Conservation (phyloP, 2,888 invertebrate genomes). For the Autographa pulchrina region DNA sequence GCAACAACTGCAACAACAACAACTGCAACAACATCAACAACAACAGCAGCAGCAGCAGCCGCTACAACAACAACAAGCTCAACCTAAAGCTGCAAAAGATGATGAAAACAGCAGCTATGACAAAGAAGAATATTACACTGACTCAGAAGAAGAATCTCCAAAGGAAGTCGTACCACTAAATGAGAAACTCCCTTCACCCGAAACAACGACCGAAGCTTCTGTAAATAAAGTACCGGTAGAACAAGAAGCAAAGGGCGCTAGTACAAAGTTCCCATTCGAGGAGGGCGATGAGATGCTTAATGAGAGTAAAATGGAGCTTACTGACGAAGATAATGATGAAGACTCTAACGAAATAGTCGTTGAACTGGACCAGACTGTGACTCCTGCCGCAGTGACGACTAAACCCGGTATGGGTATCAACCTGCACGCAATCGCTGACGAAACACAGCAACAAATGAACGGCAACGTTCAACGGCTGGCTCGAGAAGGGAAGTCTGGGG, state of each 20-base stretch:
- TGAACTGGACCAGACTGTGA: background rate
- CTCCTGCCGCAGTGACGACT: background rate
- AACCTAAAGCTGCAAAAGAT: background rate
- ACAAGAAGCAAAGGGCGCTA: slow-evolving; percentile 12
- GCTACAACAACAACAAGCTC: background rate
- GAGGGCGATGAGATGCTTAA: slow-evolving; percentile 32
- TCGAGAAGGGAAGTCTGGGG: background rate
- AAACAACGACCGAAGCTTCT: background rate
- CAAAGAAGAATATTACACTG: slow-evolving; percentile 40
- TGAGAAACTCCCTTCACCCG: background rate
- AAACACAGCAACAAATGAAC: background rate
- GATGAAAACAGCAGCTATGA: background rate
- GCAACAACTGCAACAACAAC: no score
- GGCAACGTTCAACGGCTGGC: background rate
- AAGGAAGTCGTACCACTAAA: background rate
- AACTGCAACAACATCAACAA: no score
- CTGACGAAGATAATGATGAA: slow-evolving; percentile 32
- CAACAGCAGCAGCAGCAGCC: no score
- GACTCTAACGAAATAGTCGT: slow-evolving; percentile 40
- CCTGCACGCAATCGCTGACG: background rate
- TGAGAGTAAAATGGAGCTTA: slow-evolving; percentile 29
- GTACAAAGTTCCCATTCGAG: slow-evolving; percentile 49
- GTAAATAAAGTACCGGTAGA: background rate
- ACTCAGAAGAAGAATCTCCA: slow-evolving; percentile 32
- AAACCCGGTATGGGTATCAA: background rate